phyloP scores from a whole-genome alignment of 2,888 invertebrate genomes.

The Electrophaes corylata region DNA sequence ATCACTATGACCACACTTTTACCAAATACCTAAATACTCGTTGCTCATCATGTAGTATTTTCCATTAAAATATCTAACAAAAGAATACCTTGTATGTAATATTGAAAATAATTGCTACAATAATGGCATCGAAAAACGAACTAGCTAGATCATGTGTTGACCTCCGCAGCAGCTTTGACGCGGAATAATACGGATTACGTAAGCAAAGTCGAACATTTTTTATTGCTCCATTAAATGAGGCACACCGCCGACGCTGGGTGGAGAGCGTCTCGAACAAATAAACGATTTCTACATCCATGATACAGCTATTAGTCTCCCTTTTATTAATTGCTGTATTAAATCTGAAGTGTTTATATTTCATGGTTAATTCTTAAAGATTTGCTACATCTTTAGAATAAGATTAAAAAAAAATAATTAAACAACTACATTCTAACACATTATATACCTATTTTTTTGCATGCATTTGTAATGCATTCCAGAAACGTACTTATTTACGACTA shows the following conservation, averaged over 20 bases:
- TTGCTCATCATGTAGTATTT: conserved; percentile 14
- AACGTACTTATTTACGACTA: too few relatives aligned
- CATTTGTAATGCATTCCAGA: too few relatives aligned
- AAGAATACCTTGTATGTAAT: conserved; percentile 39
- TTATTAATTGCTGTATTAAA: conserved; percentile 65
- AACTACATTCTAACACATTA: too few relatives aligned
- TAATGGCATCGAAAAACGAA: conserved; percentile 44
- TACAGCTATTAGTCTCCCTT: conserved; percentile 53
- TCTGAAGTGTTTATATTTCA: conserved; percentile 53
- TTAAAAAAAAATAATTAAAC: too few relatives aligned
- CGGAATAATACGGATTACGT: conserved; percentile 83
- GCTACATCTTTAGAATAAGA: conserved; percentile 30
- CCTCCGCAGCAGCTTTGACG: conserved; percentile 71
- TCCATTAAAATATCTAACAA: conserved; percentile 27
- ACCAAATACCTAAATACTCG: conserved; percentile 15
- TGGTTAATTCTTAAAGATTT: conserved; percentile 32
- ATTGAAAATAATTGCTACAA: conserved; percentile 45
- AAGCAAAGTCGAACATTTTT: conserved; percentile 82
- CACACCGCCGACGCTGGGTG: conserved; percentile 75
- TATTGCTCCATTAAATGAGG: conserved; percentile 83
- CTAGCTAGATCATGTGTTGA: conserved; percentile 67
- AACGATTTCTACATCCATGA: conserved; percentile 66
- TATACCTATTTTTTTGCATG: too few relatives aligned
- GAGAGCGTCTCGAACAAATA: conserved; percentile 72
- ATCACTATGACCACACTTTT: background rate